Base-by-base conservation (phyloP, 2,888 invertebrate species). In the Caenorhabditis japonica region DNA sequence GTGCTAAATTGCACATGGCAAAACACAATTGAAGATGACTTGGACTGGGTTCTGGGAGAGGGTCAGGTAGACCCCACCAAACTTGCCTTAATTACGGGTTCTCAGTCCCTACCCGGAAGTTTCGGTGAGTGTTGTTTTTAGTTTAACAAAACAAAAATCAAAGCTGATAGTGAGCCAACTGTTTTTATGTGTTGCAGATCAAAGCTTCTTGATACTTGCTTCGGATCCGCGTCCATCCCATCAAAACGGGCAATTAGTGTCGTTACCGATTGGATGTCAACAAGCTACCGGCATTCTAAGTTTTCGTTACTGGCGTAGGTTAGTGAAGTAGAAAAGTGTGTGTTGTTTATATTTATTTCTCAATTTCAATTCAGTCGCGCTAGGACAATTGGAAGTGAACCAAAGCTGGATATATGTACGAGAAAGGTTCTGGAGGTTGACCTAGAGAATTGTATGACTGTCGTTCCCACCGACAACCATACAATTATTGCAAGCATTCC, bases 201-300 rank as follows among this genome's bases (percentile, higher is more conserved):
- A 59, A 41, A 72, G 64, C 8, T 82, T 82, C 47, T 62, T 82
- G 36, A 77, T 82, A 15, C 72, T 82, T 3, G 80, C 80, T 34
- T 81, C 80, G 12, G 77, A 79, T 61, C 76, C 82, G 10, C 56
- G 79, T 25, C 79, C 80, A 10, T 47, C 73, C 2, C 33, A 60
- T 43, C 79, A 76, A 51, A 70, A 77, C 15, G 82, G 82, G 2
- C 64, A 77, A 36, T 60, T 80, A 25, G 74, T 82, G 33, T 80
- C 80, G 19, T 49, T 74, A 19, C 73, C 79, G n/a, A 82, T 82
- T 70, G 80, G 80, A 34, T 82, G 82, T 60, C 82, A 82, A 61
- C 78, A 80, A 49, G 76, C 79, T 0, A 59, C 78, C 0, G 82
- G 82, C 25, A 77, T 82, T 10, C 55, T 82, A 4, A 76, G 79